These are phyloP conservation scores for Drosophila prosaltans DNA, from an alignment of 1,140 invertebrate species.

Conservation along the genomic window DNA sequence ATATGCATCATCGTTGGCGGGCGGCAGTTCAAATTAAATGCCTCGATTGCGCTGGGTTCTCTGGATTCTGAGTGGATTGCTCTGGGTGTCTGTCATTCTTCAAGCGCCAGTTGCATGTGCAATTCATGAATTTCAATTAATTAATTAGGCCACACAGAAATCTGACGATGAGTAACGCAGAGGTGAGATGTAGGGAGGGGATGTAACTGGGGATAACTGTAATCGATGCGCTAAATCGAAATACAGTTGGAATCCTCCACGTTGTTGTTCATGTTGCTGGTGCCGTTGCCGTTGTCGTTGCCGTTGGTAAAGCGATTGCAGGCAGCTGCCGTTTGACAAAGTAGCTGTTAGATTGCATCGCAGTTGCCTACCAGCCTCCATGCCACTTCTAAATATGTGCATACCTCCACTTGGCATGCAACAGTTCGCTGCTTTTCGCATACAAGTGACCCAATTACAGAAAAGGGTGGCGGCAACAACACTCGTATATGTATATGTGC, in stretches of 20 bases:
- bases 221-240: slow-evolving; percentile 69
- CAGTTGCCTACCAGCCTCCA: slow-evolving; percentile 48
- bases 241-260: slow-evolving; percentile 53
- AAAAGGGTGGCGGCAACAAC: slow-evolving; percentile 6
- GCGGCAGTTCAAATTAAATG: slow-evolving; percentile 52
- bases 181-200: slow-evolving; percentile 4
- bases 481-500: neutral
- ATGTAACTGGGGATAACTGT: neutral
- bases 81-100: slow-evolving; percentile 48
- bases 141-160: slow-evolving; percentile 75
- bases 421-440: slow-evolving; percentile 80
- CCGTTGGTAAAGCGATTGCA: slow-evolving; percentile 38
- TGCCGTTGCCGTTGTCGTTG: slow-evolving; percentile 15
- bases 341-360: slow-evolving; percentile 78
- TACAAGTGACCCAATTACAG: slow-evolving; percentile 77
- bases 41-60: slow-evolving; percentile 23
- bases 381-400: neutral
- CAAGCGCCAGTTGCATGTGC: slow-evolving; percentile 72
- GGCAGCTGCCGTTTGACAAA: slow-evolving; percentile 73
- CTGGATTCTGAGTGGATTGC: slow-evolving; percentile 11
- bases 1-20: slow-evolving; percentile 61
- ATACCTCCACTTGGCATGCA: slow-evolving; percentile 60
- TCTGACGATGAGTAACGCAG: slow-evolving; percentile 24
- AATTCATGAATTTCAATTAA: slow-evolving; percentile 81
- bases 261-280: slow-evolving; percentile 15